A percentile compares a stretch with the other conserved stretches of the same genome.
Conservation (phyloP, 1,140 invertebrate species). For the Scaptodrosophila lebanonensis region DNA sequence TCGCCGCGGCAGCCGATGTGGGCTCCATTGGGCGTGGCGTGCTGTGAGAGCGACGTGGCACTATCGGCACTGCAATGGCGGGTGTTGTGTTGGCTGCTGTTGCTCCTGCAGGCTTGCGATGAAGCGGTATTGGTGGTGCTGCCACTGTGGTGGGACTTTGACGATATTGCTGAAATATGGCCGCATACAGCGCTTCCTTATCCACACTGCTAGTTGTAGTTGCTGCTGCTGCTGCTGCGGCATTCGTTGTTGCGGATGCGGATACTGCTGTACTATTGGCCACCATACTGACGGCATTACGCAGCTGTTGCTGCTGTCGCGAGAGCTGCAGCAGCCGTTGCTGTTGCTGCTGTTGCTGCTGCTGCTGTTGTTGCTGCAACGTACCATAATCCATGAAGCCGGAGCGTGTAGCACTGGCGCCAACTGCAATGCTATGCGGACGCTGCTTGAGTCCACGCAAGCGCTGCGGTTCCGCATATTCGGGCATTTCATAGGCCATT, state of each 20-base stretch:
- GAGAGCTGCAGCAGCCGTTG: conserved; percentile 68
- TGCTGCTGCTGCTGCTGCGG: conserved; percentile 23
- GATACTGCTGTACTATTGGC: too few relatives aligned
- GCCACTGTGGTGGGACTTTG: conserved; percentile 60
- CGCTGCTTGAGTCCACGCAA: conserved; percentile 65
- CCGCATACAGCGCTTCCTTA: conserved; percentile 65
- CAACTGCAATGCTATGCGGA: conserved; percentile 68
- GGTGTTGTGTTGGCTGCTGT: conserved; percentile 17
- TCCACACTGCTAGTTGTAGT: conserved; percentile 36
- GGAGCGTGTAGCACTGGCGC: conserved; percentile 22
- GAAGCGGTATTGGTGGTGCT: conserved; percentile 43
- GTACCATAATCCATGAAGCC: too few relatives aligned
- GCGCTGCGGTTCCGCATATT: conserved; percentile 68
- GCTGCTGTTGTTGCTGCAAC: conserved; percentile 19
- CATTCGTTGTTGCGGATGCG: not conserved
- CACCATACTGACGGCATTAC: conserved; percentile 48
- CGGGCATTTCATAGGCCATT: conserved; percentile 61
- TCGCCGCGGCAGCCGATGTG: conserved; percentile 43
- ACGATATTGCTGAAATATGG: conserved; percentile 67
- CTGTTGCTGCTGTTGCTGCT: conserved; percentile 61
- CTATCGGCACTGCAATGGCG: conserved; percentile 36
- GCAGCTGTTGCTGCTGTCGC: conserved; percentile 67
- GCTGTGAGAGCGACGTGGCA: conserved; percentile 70
- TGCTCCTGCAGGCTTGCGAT: conserved; percentile 19
- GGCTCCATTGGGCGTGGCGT: conserved; percentile 40